Evolutionary conservation across 2,888 invertebrate species (phyloP).

Genomic region (Herminia tarsipennalis): DNA sequence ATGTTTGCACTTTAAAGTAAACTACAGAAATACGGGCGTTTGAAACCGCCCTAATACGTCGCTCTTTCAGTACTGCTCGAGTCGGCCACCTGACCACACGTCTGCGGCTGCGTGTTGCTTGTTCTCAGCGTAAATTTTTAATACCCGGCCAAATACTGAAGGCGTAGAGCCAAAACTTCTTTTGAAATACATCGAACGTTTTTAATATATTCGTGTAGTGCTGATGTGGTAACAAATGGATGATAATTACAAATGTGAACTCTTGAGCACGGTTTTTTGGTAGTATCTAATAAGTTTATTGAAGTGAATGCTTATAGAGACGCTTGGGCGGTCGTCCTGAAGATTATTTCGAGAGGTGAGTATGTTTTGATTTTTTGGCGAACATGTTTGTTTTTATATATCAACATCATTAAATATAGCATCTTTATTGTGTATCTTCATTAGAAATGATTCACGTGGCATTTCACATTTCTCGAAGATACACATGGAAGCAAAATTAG

Average conservation of each 20-base stretch:
- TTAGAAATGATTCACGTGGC: no score
- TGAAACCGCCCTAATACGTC: slow-evolving; percentile 31
- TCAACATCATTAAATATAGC: no score
- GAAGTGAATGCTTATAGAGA: slow-evolving; percentile 68
- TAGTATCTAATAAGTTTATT: slow-evolving; percentile 70
- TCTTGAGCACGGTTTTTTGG: slow-evolving; percentile 44
- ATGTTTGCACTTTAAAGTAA: slow-evolving; percentile 32
- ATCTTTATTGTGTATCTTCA: no score
- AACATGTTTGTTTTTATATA: not conserved
- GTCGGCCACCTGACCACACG: slow-evolving; percentile 32
- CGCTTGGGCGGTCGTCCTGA: slow-evolving; percentile 69
- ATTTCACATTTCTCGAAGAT: no score
- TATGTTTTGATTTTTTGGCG: slow-evolving; percentile 4
- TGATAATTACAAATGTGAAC: slow-evolving; percentile 40
- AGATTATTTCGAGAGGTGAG: slow-evolving; percentile 69
- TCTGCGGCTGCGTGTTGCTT: slow-evolving; percentile 31
- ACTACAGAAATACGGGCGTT: slow-evolving; percentile 16
- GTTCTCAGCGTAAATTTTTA: slow-evolving; percentile 71
- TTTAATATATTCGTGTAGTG: slow-evolving; percentile 47
- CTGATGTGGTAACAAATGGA: slow-evolving; percentile 45
- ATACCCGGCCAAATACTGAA: slow-evolving; percentile 60
- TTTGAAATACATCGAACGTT: slow-evolving; percentile 42
- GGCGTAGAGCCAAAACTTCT: slow-evolving; percentile 49
- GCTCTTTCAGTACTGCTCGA: slow-evolving; percentile 51
- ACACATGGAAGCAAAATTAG: no score